Evolutionary conservation across 1,140 invertebrate genomes (phyloP).

Genomic region (Lanistes nyassanus): DNA sequence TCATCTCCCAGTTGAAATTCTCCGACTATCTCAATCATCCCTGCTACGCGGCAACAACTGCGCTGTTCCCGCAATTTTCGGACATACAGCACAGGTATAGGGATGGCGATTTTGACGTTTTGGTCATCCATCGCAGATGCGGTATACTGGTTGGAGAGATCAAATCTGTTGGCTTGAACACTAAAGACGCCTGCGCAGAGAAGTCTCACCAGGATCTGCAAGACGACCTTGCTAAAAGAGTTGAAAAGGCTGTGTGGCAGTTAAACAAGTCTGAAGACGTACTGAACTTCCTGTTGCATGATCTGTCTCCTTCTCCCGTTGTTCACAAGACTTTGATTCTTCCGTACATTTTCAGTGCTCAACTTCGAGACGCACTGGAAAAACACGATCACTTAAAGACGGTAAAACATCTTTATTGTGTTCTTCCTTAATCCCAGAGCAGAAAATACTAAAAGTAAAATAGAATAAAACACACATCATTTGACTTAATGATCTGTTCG

Average conservation of each 20-base stretch:
- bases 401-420: too few relatives aligned
- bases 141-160: conserved; percentile 15
- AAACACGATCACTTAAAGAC: too few relatives aligned
- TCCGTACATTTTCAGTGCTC: background rate
- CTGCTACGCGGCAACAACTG: background rate
- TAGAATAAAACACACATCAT: too few relatives aligned
- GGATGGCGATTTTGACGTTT: conserved; percentile 8
- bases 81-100: background rate
- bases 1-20: conserved; percentile 15
- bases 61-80: background rate
- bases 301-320: background rate
- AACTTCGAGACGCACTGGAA: background rate
- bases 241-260: background rate
- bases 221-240: background rate
- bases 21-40: conserved; percentile 6
- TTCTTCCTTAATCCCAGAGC: too few relatives aligned
- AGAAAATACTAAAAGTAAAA: too few relatives aligned
- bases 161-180: conserved; percentile 12
- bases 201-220: too few relatives aligned
- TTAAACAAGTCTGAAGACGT: background rate
- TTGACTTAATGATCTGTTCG: too few relatives aligned
- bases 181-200: background rate
- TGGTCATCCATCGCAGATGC: conserved; percentile 8
- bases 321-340: conserved; percentile 10
- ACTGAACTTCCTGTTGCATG: background rate